Evolutionary conservation across 2,888 invertebrate genomes (phyloP).

Genomic region (Colostygia pectinataria): DNA sequence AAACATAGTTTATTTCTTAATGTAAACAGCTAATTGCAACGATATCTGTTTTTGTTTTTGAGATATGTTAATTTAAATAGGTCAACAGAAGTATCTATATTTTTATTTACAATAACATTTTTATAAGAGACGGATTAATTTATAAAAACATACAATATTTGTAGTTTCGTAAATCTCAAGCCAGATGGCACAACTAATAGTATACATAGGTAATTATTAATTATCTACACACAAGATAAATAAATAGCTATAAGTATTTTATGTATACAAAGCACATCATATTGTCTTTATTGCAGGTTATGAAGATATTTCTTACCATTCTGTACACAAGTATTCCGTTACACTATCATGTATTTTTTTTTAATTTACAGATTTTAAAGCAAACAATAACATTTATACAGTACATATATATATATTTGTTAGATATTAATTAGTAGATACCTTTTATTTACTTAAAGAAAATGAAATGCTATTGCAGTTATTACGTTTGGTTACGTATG

Average conservation of each 20-base stretch:
- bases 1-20: conserved; percentile 69
- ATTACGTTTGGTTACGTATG: too few species aligned
- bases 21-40: conserved; percentile 71
- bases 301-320: conserved; percentile 1
- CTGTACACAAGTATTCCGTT: neutral
- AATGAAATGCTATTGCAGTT: too few species aligned
- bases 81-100: conserved; percentile 25
- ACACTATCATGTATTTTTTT: too few species aligned
- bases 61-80: conserved; percentile 17
- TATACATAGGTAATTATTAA: neutral
- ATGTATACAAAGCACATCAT: conserved; percentile 66
- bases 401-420: too few species aligned
- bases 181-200: conserved; percentile 1
- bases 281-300: conserved; percentile 70
- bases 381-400: too few species aligned
- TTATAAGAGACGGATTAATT: conserved; percentile 9
- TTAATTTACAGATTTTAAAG: too few species aligned
- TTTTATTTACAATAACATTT: conserved; percentile 35
- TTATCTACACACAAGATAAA: conserved; percentile 7
- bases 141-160: conserved; percentile 1
- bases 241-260: conserved; percentile 22
- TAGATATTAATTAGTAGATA: too few species aligned
- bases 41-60: conserved; percentile 34
- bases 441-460: too few species aligned
- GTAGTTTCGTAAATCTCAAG: conserved; percentile 3